phyloP scores from a whole-genome alignment of 2,113 vertebrate species.

The Carettochelys insculpta region DNA sequence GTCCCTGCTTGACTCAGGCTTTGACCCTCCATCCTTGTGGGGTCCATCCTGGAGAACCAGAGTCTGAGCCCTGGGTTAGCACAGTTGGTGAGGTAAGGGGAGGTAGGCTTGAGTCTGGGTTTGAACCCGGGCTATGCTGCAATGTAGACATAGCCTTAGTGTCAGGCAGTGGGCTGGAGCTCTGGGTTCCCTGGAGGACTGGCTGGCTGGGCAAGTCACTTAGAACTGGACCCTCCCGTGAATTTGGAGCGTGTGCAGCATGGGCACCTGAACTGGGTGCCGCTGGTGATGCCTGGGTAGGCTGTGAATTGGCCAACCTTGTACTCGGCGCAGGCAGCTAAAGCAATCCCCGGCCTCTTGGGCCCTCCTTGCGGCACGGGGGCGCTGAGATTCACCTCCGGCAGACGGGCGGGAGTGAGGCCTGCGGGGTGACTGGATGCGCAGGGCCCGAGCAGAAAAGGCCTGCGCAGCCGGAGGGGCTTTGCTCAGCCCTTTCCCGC shows the following conservation, averaged over 20 bases:
- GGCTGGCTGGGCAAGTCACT: not conserved
- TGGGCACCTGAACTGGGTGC: too few species aligned
- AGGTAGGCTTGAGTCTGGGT: not conserved
- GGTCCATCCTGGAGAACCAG: not conserved
- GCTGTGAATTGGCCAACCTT: not conserved
- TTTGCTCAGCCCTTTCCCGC: not conserved
- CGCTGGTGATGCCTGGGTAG: too few species aligned
- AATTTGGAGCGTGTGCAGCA: not conserved
- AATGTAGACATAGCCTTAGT: not conserved
- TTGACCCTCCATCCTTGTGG: not conserved
- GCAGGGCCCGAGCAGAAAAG: not conserved
- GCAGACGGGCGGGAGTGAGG: not conserved
- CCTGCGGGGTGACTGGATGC: not conserved
- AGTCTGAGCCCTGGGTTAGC: not conserved
- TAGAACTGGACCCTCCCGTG: not conserved
- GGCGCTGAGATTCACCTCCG: not conserved
- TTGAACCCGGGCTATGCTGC: not conserved
- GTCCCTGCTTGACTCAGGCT: not conserved
- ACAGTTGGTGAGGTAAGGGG: not conserved
- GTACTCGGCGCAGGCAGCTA: not conserved
- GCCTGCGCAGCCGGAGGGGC: not conserved
- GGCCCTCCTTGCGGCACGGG: too few species aligned
- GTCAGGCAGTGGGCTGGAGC: not conserved
- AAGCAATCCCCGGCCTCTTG: too few species aligned
- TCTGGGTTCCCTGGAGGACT: rapidly evolving